Base-by-base conservation (phyloP, 1,140 invertebrate genomes). In the Drosophila repleta region DNA sequence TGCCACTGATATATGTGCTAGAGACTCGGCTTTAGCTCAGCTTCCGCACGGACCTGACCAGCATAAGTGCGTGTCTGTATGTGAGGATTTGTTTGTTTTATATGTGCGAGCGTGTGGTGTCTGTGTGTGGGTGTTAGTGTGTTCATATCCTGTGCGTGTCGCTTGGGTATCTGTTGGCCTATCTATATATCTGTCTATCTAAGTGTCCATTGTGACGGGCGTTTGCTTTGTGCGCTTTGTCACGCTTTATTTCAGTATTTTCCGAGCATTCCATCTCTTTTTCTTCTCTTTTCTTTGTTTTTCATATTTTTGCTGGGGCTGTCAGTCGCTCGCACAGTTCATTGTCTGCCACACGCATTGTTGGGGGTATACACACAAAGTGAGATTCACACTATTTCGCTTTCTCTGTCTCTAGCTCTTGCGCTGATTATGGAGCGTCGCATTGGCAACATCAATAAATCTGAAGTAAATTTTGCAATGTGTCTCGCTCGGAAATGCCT, bases 381-480 rank as follows among this genome's bases (percentile, higher is more conserved):
- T 15, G 39, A 8, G 5, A 24, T 6, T 6, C 13, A 21, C 35
- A 1, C 13, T 52, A 18, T 35, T 17, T 32, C 39, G n/a, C 39
- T 7, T 35, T 17, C 4, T 15, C 20, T 20, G 18, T 8, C 15
- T 17, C n/a, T 5, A 8, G n/a, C 5, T 17, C 43, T 1, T 35
- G 39, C 17, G 32, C 49, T 75, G 72, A 75, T 75, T 74, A 74
- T 71, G 56, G 62, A 41, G 60, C 21, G 39, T 69, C 73, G 68
- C 76, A 62, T 68, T 79, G 67, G 46, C 63, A 79, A 72, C 79
- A 90, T 90, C 83, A 90, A 90, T 90, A 90, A 90, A 90, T 90
- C 87, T 90, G 84, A 70, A 89, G 84, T 90, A 90, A 90, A 89
- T 89, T 90, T 84, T 90, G 74, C 84, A 89, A 90, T 88, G 80